Base-by-base conservation (phyloP, 2,888 invertebrate species). In the Oeneis ivallda region DNA sequence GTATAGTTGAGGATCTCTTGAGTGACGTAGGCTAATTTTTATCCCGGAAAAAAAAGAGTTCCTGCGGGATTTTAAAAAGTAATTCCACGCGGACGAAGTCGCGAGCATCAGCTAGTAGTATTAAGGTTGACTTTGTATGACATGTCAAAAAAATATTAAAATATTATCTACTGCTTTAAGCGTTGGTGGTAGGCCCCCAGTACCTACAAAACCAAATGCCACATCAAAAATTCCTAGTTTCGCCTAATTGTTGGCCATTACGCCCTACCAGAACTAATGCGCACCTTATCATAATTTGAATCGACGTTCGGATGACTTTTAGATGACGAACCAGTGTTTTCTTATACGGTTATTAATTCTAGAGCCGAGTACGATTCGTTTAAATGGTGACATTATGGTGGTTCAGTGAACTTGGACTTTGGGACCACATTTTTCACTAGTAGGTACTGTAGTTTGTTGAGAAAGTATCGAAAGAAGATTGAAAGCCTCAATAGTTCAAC, bases 231-330 rank as follows among this genome's bases (percentile, higher is more conserved):
- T 37, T 75, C 77, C 71, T 17, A 52, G 67, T 64, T 65, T 80
- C 72, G 80, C 80, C 79, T 86, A 88, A 88, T 87, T 84, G 85
- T 79, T 71, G 73, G 79, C 84, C 86, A 90, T 91, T 91, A 91
- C 79, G 80, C 78, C 80, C 84, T 92, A 86, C 89, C 91, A 88
- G 89, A 92, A 92, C 92, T 91, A 92, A 92, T 92, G 87, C 83
- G 75, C 79, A 81, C 79, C 87, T 91, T 92, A 92, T 92, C 92
- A 87, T 92, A 91, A 90, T 90, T 88, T 83, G 86, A 86, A 92
- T 92, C 92, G 89, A 86, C 88, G 81, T 87, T 85, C 81, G 85
- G 82, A 89, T 87, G 86, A 87, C 82, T 86, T 86, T 87, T 84
- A 87, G 86, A 89, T 87, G 90, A 91, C 90, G 88, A 89, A 87